These are phyloP conservation scores for Microtus agrestis DNA, from an alignment of 2,797 vertebrate genomes.

Conservation along the genomic window DNA sequence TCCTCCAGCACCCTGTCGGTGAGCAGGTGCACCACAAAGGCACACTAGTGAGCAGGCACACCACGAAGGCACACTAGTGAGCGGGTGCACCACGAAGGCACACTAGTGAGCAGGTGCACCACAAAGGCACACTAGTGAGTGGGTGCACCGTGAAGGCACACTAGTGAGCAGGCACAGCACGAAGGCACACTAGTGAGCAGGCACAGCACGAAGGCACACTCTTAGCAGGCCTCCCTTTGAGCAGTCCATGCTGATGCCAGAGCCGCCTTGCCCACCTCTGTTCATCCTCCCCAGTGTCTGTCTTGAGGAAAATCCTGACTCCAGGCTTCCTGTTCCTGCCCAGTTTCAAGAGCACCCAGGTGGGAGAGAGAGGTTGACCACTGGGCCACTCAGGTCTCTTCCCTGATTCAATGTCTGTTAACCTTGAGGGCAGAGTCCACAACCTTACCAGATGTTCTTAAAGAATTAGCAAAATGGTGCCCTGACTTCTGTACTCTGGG, in stretches of 20 bases:
- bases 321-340: background rate
- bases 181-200: background rate
- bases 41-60: background rate
- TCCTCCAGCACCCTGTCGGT: background rate
- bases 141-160: rapidly evolving
- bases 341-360: background rate
- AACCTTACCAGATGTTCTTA: background rate
- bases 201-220: rapidly evolving
- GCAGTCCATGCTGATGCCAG: background rate
- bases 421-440: background rate
- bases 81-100: too few relatives aligned
- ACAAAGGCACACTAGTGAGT: background rate
- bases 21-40: background rate
- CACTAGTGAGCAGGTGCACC: background rate
- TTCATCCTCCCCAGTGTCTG: background rate
- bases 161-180: rapidly evolving
- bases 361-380: background rate
- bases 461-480: slow-evolving; percentile 18
- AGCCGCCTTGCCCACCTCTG: background rate
- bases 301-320: background rate
- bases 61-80: background rate
- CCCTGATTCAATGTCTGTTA: background rate
- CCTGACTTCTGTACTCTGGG: slow-evolving; percentile 19
- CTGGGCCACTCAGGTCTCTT: background rate
- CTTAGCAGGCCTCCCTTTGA: background rate